phyloP scores from a whole-genome alignment of 2,888 invertebrate genomes.

The Pyrgus malvae region DNA sequence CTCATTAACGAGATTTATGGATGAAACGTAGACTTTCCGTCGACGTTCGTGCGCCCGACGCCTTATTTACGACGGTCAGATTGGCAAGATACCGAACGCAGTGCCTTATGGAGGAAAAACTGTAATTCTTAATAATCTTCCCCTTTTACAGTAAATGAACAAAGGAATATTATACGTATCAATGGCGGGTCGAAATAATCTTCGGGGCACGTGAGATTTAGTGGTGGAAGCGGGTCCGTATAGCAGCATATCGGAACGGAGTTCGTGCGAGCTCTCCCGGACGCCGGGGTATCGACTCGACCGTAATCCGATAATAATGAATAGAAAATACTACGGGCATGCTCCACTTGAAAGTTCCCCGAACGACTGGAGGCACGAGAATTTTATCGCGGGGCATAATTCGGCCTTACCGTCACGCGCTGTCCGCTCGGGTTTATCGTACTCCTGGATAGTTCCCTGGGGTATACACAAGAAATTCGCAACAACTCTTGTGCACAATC shows the following conservation, averaged over 20 bases:
- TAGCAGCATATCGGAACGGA: conserved; percentile 51
- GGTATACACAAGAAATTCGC: conserved; percentile 48
- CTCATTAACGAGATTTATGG: conserved; percentile 80
- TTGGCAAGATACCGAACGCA: conserved; percentile 53
- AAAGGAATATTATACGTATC: conserved; percentile 12
- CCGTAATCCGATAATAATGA: conserved; percentile 72
- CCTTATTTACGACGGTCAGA: conserved; percentile 71
- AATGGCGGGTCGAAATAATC: conserved; percentile 44
- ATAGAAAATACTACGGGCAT: conserved; percentile 65
- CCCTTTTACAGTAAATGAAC: conserved; percentile 20
- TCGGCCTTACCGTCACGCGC: conserved; percentile 64
- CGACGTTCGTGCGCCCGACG: conserved; percentile 59
- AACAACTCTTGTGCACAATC: conserved; percentile 41
- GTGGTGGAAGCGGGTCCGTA: conserved; percentile 47
- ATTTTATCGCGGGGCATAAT: conserved; percentile 66
- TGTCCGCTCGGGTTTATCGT: conserved; percentile 56
- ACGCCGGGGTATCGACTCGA: conserved; percentile 52
- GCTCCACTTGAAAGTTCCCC: conserved; percentile 55
- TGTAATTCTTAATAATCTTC: conserved; percentile 14
- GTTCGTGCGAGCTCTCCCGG: conserved; percentile 60
- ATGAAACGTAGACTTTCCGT: conserved; percentile 65
- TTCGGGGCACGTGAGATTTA: conserved; percentile 48
- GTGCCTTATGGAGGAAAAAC: conserved; percentile 44
- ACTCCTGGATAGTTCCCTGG: conserved; percentile 51
- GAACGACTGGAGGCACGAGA: conserved; percentile 60